phyloP scores from a whole-genome alignment of 1,140 invertebrate genomes.

The Drosophila nikananu region DNA sequence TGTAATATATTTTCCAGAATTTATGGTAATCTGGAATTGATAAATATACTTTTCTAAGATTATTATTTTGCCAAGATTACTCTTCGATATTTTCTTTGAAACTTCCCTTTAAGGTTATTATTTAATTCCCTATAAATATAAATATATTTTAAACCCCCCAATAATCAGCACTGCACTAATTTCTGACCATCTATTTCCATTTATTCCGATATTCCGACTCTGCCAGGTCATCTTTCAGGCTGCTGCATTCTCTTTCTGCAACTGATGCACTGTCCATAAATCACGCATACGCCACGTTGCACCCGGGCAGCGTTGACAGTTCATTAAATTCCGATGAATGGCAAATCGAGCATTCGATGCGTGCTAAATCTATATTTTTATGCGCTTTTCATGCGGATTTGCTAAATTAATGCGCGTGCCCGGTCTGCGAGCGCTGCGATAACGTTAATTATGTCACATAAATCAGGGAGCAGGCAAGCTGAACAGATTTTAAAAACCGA shows the following conservation, averaged over 20 bases:
- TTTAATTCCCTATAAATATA: too few relatives aligned
- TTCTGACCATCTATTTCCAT: conserved; percentile 4
- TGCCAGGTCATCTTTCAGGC: conserved; percentile 7
- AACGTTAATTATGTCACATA: conserved; percentile 70
- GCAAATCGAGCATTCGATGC: conserved; percentile 32
- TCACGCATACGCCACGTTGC: conserved; percentile 74
- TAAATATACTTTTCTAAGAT: neutral
- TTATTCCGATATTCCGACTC: neutral
- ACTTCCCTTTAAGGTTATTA: too few relatives aligned
- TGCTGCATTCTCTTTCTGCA: conserved; percentile 14
- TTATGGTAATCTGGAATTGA: too few relatives aligned
- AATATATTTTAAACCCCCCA: neutral
- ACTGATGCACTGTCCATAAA: conserved; percentile 57
- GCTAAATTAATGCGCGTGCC: conserved; percentile 66
- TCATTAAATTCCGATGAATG: conserved; percentile 74
- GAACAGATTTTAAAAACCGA: conserved; percentile 7
- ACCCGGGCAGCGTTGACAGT: conserved; percentile 60
- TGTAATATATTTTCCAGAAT: too few relatives aligned
- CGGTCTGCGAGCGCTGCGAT: conserved; percentile 51
- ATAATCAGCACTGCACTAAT: neutral
- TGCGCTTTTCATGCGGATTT: conserved; percentile 42
- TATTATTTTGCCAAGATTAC: neutral
- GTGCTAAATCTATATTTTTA: conserved; percentile 48
- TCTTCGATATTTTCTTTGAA: neutral
- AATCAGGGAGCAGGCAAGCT: conserved; percentile 46